Percentiles rank a stretch among this genome's conserved stretches.
These are phyloP conservation scores for Akabosia matsudoensis DNA, from an alignment of 1,140 invertebrate species.

Conservation along the genomic window DNA sequence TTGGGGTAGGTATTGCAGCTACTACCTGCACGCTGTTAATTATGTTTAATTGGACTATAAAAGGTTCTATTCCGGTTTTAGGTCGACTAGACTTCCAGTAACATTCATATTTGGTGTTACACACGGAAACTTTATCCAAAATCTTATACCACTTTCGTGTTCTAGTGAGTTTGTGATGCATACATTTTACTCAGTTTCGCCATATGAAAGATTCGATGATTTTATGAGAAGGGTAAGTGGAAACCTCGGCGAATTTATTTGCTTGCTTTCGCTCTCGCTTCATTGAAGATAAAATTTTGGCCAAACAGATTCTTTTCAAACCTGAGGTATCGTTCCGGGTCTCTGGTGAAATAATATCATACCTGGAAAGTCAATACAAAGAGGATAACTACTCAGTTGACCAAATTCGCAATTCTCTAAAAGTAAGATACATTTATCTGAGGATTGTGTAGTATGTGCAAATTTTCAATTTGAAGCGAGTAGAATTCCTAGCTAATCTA, in stretches of 20 bases:
- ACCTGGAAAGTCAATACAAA: slow-evolving; percentile 27
- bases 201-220: slow-evolving; percentile 20
- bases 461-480: background rate
- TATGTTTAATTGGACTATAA: no score
- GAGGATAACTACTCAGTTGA: slow-evolving; percentile 4
- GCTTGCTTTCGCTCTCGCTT: no score
- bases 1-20: slow-evolving; percentile 31
- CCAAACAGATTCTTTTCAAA: slow-evolving; percentile 32
- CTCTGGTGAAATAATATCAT: slow-evolving; percentile 29
- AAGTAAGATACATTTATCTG: background rate
- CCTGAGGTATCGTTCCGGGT: slow-evolving; percentile 20
- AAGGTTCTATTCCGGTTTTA: no score
- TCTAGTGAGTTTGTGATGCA: slow-evolving; percentile 30
- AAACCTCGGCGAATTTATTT: no score
- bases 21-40: no score
- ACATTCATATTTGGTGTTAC: slow-evolving; percentile 36
- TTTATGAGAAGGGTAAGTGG: slow-evolving; percentile 20
- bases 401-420: background rate
- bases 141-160: slow-evolving; percentile 32
- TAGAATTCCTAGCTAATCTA: background rate
- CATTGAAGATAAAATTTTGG: no score
- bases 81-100: slow-evolving; percentile 32
- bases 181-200: slow-evolving; percentile 8
- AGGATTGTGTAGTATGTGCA: background rate
- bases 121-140: slow-evolving; percentile 15